These are phyloP conservation scores for Pyrrhura leucotis DNA, from an alignment of 2,797 vertebrate genomes.

Conservation along the genomic window DNA sequence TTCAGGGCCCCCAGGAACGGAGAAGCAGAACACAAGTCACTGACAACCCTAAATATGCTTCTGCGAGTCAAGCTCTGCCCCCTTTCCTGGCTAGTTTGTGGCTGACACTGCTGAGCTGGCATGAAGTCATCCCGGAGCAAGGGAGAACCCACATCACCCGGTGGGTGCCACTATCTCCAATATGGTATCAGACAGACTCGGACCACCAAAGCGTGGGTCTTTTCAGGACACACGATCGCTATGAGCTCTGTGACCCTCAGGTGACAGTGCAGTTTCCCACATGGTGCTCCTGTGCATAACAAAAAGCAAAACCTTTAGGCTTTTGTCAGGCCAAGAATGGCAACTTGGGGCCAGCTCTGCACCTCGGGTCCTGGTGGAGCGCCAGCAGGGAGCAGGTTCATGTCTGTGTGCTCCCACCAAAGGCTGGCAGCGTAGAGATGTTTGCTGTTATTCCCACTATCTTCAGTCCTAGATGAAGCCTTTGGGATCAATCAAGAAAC, in stretches of 20 bases:
- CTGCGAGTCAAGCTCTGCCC: not conserved
- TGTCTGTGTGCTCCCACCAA: accelerated
- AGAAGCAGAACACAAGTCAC: not conserved
- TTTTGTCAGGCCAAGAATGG: not conserved
- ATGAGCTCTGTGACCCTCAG: not conserved
- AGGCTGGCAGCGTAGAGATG: not conserved
- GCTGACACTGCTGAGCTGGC: not conserved
- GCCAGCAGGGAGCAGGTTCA: not conserved
- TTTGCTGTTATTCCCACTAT: too few relatives aligned
- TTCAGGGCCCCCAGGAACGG: not conserved
- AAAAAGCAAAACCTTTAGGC: not conserved
- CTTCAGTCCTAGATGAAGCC: not conserved
- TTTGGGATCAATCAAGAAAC: not conserved
- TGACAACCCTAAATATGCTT: not conserved
- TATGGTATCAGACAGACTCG: not conserved
- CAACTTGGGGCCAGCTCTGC: not conserved
- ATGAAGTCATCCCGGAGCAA: not conserved
- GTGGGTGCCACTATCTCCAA: not conserved
- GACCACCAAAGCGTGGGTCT: not conserved
- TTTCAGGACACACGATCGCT: not conserved
- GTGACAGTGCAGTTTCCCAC: not conserved
- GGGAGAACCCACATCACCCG: not conserved
- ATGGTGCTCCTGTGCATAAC: not conserved
- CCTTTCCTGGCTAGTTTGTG: not conserved
- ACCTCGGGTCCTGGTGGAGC: not conserved